Evolutionary conservation across 2,888 invertebrate species (phyloP).

Genomic region (Helobdella robusta): DNA sequence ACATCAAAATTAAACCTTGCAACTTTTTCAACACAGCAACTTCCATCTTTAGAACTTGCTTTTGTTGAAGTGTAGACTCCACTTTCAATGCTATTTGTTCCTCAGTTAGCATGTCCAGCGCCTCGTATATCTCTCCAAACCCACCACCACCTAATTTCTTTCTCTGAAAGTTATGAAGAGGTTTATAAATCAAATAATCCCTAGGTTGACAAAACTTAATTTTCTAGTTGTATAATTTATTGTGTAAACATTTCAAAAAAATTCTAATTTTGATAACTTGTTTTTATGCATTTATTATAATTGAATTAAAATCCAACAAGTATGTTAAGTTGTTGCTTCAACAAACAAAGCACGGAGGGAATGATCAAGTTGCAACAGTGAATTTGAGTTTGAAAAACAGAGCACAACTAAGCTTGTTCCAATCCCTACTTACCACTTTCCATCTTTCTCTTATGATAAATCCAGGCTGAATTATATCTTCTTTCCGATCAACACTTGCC

Average conservation of each 20-base stretch:
- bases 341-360: neutral
- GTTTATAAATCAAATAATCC: neutral
- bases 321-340: neutral
- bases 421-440: conserved; percentile 71
- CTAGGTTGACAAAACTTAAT: neutral
- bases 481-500: conserved; percentile 34
- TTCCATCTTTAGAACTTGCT: conserved; percentile 99
- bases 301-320: neutral
- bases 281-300: no score
- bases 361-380: neutral
- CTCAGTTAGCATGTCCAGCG: conserved; percentile 87
- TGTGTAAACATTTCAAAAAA: no score
- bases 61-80: conserved; percentile 92
- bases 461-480: conserved; percentile 82
- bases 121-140: conserved; percentile 99
- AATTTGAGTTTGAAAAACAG: no score
- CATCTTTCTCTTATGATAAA: conserved; percentile 96
- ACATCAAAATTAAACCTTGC: conserved; percentile 61
- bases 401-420: no score
- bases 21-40: conserved; percentile 95
- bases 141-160: conserved; percentile 99
- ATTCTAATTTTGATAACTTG: no score
- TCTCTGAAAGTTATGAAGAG: conserved; percentile 53
- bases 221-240: neutral
- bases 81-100: conserved; percentile 96